Evolutionary conservation across 2,888 invertebrate species (phyloP).

Genomic region (Habroteleia sp.): DNA sequence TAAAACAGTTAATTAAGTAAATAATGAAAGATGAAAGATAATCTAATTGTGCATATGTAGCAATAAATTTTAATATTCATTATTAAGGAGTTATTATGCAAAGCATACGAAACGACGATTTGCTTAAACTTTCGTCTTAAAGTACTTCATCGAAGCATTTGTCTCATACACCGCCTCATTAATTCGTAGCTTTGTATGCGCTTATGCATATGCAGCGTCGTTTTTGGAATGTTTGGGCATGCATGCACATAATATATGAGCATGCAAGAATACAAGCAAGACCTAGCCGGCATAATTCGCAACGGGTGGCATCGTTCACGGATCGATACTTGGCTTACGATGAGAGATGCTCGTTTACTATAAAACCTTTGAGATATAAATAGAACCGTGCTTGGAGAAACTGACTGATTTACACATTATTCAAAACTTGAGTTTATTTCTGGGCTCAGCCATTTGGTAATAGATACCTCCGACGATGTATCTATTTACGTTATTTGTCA

Average conservation of each 20-base stretch:
- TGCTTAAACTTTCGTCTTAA: constrained; percentile 4
- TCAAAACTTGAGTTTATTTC: constrained; percentile 24
- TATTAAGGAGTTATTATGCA: neutral
- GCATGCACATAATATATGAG: constrained; percentile 26
- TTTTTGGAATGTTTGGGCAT: constrained; percentile 26
- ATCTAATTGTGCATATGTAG: too few species aligned
- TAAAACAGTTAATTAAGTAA: too few species aligned
- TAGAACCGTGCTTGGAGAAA: constrained; percentile 32
- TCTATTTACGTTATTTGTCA: too few species aligned
- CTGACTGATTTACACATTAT: constrained; percentile 38
- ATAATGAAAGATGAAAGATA: too few species aligned
- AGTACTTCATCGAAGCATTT: neutral
- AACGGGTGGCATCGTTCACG: constrained; percentile 40
- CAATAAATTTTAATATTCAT: neutral
- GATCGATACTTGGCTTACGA: constrained; percentile 58
- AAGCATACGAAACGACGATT: neutral
- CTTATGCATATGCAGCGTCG: constrained; percentile 16
- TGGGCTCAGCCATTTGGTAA: constrained; percentile 19
- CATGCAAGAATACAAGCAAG: constrained; percentile 19
- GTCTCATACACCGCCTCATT: constrained; percentile 9
- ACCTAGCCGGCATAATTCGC: constrained; percentile 38
- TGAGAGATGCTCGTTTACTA: constrained; percentile 42
- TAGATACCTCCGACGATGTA: too few species aligned
- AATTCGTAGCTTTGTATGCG: constrained; percentile 13
- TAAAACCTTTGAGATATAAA: constrained; percentile 44